These are phyloP conservation scores for Orussus abietinus DNA, from an alignment of 1,140 invertebrate genomes.

Conservation along the genomic window DNA sequence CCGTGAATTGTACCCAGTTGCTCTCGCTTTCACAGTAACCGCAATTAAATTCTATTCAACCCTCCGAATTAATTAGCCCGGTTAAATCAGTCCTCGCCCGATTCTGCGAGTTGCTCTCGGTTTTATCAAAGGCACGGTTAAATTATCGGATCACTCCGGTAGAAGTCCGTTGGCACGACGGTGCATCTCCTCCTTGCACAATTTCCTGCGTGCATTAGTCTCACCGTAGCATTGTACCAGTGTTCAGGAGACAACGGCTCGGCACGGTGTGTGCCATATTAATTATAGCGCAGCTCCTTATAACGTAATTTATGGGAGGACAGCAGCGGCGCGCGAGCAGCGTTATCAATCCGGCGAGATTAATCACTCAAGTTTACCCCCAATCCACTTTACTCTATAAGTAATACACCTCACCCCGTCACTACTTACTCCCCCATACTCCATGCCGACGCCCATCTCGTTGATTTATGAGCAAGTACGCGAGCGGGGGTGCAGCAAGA, in stretches of 20 bases:
- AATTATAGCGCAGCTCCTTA: slow-evolving; percentile 44
- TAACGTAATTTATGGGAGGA: slow-evolving; percentile 45
- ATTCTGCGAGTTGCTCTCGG: too few species aligned
- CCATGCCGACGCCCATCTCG: slow-evolving; percentile 10
- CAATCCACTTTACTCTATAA: slow-evolving; percentile 40
- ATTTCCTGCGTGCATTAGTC: too few species aligned
- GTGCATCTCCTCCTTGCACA: too few species aligned
- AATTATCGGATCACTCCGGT: too few species aligned
- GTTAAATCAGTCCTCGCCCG: too few species aligned
- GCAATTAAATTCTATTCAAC: too few species aligned
- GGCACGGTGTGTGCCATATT: slow-evolving; percentile 31
- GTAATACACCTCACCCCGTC: slow-evolving; percentile 27
- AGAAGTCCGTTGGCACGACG: too few species aligned
- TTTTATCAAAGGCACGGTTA: too few species aligned
- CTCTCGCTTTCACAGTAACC: too few species aligned
- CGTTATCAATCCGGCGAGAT: slow-evolving; percentile 46
- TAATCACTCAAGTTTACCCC: slow-evolving; percentile 47
- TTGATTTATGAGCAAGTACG: background rate
- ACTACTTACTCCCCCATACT: slow-evolving; percentile 19
- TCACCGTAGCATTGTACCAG: too few species aligned
- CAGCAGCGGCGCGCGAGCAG: slow-evolving; percentile 26
- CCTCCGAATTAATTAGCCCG: too few species aligned
- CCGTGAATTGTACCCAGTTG: too few species aligned
- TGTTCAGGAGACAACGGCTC: slow-evolving; percentile 10
- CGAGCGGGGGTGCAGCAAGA: background rate